Evolutionary conservation across 1,140 invertebrate genomes (phyloP).

Genomic region (Drosophila murphyi): DNA sequence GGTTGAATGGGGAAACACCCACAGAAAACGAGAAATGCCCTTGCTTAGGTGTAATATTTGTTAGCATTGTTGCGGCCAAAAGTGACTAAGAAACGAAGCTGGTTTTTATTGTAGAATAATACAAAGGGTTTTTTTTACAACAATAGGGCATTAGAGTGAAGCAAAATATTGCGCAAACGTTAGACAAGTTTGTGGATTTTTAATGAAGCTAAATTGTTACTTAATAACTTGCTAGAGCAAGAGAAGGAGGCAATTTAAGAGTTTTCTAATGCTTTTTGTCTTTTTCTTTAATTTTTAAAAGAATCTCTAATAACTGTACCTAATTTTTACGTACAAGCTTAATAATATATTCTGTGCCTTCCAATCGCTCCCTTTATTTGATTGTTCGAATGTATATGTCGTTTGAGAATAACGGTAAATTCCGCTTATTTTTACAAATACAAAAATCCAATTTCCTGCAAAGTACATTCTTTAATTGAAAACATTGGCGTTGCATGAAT

Average conservation of each 20-base stretch:
- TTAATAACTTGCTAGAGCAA: neutral
- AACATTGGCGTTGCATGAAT: conserved; percentile 19
- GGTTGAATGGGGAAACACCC: conserved; percentile 14
- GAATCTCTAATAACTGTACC: neutral
- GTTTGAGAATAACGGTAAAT: neutral
- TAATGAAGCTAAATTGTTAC: neutral
- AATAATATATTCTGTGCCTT: too few relatives aligned
- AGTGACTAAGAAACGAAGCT: neutral
- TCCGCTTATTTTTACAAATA: neutral
- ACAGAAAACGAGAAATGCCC: conserved; percentile 10
- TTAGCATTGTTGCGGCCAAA: neutral
- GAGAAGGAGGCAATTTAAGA: too few relatives aligned
- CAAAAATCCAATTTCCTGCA: neutral
- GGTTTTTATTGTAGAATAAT: neutral
- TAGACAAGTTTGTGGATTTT: neutral
- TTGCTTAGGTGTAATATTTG: conserved; percentile 1
- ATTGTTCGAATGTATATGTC: too few relatives aligned
- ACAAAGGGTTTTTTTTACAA: neutral
- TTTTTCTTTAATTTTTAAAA: neutral
- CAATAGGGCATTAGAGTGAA: neutral
- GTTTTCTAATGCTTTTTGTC: neutral
- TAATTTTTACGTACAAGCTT: too few relatives aligned
- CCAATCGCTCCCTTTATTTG: too few relatives aligned
- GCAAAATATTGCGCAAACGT: neutral
- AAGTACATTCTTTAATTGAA: conserved; percentile 19